Percentiles rank a stretch among this genome's conserved stretches.
Conservation (phyloP, 2,888 invertebrate genomes). For the Elmis aenea region DNA sequence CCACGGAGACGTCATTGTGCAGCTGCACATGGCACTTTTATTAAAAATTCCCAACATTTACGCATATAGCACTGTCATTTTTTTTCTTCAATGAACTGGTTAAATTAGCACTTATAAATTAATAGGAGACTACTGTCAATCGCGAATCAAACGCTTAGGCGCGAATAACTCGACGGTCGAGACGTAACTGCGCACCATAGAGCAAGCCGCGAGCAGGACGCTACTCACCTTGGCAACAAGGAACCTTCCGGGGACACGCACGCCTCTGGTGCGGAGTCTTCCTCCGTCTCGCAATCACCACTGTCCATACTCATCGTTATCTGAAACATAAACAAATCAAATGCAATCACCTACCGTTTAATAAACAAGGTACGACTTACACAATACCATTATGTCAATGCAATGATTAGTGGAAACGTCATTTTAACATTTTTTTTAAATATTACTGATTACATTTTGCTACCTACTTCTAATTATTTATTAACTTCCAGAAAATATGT, state of each 20-base stretch:
- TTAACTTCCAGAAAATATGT: too few species aligned
- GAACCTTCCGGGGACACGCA: slow-evolving; percentile 41
- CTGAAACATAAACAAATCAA: slow-evolving; percentile 13
- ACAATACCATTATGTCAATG: slow-evolving; percentile 17
- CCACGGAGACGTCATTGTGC: slow-evolving; percentile 28
- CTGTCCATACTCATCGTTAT: slow-evolving; percentile 37
- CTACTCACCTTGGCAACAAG: slow-evolving; percentile 40
- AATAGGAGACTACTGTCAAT: too few species aligned
- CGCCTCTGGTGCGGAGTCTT: slow-evolving; percentile 44
- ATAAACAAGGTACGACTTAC: not conserved
- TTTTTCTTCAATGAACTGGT: not conserved
- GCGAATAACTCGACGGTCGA: slow-evolving; percentile 25
- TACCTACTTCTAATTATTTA: too few species aligned
- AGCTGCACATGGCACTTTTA: slow-evolving; percentile 23
- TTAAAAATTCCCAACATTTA: slow-evolving; percentile 24
- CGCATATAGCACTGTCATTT: slow-evolving; percentile 12
- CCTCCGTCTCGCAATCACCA: slow-evolving; percentile 43
- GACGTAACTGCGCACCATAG: slow-evolving; percentile 25
- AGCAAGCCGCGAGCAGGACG: slow-evolving; percentile 10
- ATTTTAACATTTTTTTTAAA: too few species aligned
- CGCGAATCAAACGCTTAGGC: slow-evolving; percentile 8
- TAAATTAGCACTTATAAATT: too few species aligned
- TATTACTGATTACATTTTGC: too few species aligned
- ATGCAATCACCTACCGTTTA: slow-evolving; percentile 1
- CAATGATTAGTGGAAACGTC: slow-evolving; percentile 23